A percentile compares a stretch with the other conserved stretches of the same genome.
These are phyloP conservation scores for Macrobrachium rosenbergii DNA, from an alignment of 1,140 invertebrate genomes.

Conservation along the genomic window DNA sequence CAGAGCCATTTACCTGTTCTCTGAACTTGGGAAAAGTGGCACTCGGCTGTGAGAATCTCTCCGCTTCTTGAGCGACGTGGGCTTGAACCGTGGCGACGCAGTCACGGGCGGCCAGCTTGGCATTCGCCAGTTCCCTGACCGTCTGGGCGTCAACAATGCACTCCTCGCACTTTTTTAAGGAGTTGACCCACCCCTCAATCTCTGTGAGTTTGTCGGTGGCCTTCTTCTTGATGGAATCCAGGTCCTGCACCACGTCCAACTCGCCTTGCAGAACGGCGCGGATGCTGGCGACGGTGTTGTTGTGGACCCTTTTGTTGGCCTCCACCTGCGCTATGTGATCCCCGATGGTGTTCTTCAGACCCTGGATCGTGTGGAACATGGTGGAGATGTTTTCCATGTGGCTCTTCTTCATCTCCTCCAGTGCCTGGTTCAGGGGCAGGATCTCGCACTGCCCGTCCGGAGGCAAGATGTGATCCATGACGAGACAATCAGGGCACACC, in stretches of 20 bases:
- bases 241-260: slow-evolving; percentile 41
- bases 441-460: slow-evolving; percentile 34
- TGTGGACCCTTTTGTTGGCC: slow-evolving; percentile 24
- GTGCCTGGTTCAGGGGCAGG: slow-evolving; percentile 27
- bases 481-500: slow-evolving; percentile 44
- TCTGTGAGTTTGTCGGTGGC: slow-evolving; percentile 41
- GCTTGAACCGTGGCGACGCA: slow-evolving; percentile 16
- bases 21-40: slow-evolving; percentile 19
- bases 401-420: slow-evolving; percentile 48
- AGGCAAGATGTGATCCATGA: slow-evolving; percentile 49
- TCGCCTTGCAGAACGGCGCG: slow-evolving; percentile 24
- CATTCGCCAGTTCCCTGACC: slow-evolving; percentile 48
- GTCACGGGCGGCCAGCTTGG: slow-evolving; percentile 42
- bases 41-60: slow-evolving; percentile 1
- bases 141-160: slow-evolving; percentile 24
- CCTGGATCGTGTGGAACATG: slow-evolving; percentile 28
- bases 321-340: slow-evolving; percentile 25
- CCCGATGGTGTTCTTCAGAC: slow-evolving; percentile 23
- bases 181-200: slow-evolving; percentile 39
- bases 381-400: slow-evolving; percentile 37
- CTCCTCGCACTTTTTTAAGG: slow-evolving; percentile 20
- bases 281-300: slow-evolving; percentile 26
- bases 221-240: slow-evolving; percentile 46
- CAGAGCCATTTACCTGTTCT: slow-evolving; percentile 11
- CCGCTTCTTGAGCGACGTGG: not conserved